Base-by-base conservation (phyloP, 2,888 invertebrate genomes). In the Thymelicus acteon region DNA sequence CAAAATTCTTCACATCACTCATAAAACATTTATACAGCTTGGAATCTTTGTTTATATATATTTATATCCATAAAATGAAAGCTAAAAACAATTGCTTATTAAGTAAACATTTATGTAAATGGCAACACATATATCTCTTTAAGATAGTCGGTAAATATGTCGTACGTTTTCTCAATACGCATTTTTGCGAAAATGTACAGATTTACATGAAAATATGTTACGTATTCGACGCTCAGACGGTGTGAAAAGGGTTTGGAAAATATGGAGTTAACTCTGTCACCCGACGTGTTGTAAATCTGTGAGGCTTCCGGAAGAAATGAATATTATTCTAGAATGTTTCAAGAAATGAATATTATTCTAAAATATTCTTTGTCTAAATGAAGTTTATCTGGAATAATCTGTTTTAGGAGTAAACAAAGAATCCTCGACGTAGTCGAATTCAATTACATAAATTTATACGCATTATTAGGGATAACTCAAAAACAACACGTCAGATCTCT, bases 141-240 rank as follows among this genome's bases (percentile, higher is more conserved):
- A 62, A 31, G 31, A 31, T 61, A n/a, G 58, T 57, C 44, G n/a
- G 58, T 24, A 47, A 40, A 68, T 52, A 49, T 40, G 64, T 52
- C 52, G 64, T 73, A 71, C 49, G 64, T 62, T 72, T 47, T 69
- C 71, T 72, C 75, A 64, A 72, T 75, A 73, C 73, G 69, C 71
- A 72, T 77, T 75, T 75, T 72, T 71, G 73, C 65, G 62, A 74
- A 68, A 73, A 73, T 74, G 62, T 73, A 66, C 73, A 57, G 73
- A 79, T 80, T 80, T 79, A 73, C 75, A 79, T 78, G 76, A 75
- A 75, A 78, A 79, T 79, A 76, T 74, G 75, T 78, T 75, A 71
- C 73, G 73, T 70, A 60, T 70, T 49, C 19, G 44, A 52, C 39
- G 19, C 15, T 37, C 31, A 44, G 44, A 24, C 47, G 58, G 47